Conservation (phyloP, 2,113 vertebrate genomes). For the Steatornis caripensis region DNA sequence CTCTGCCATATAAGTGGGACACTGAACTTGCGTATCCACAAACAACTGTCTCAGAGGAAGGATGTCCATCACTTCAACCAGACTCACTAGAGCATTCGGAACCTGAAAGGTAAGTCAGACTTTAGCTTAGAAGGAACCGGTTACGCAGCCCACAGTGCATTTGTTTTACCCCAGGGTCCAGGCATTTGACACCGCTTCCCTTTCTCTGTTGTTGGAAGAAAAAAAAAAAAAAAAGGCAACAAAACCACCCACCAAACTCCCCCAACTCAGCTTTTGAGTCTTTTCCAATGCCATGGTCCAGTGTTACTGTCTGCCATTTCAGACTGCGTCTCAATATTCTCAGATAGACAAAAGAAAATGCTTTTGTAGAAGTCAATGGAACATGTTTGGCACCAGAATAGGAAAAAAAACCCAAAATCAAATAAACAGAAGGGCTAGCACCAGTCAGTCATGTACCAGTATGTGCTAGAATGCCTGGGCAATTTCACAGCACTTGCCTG, state of each 20-base stretch:
- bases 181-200: not conserved
- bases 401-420: not conserved
- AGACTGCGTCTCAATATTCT: not conserved
- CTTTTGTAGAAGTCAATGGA: not conserved
- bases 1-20: conserved; percentile 77
- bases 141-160: not conserved
- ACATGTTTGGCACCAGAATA: not conserved
- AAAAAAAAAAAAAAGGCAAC: not conserved
- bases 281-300: not conserved
- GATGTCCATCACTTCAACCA: conserved; percentile 80
- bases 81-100: conserved; percentile 86
- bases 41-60: conserved; percentile 77
- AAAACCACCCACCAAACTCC: not conserved
- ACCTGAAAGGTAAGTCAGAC: conserved; percentile 71
- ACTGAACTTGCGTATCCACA: conserved; percentile 65
- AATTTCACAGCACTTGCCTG: conserved; percentile 73
- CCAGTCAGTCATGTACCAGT: not conserved
- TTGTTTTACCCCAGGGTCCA: not conserved
- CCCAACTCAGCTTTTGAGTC: not conserved
- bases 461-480: not conserved
- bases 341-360: not conserved
- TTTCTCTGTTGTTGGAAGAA: not conserved
- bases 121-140: not conserved
- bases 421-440: not conserved
- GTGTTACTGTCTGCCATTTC: not conserved